These are phyloP conservation scores for Huso huso DNA, from an alignment of 2,797 vertebrate species.

Conservation along the genomic window DNA sequence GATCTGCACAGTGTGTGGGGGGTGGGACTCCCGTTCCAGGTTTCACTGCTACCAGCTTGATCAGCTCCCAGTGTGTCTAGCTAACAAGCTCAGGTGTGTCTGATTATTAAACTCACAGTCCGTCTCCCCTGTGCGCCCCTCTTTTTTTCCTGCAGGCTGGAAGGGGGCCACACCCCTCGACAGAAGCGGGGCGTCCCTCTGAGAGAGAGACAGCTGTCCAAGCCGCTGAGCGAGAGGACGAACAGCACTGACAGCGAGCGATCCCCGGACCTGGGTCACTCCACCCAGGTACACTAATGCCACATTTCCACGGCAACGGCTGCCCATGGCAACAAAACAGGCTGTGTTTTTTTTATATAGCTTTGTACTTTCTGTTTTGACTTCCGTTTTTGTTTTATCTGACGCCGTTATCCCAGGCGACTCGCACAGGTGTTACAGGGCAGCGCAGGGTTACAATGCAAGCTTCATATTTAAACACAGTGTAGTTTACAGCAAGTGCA, in stretches of 20 bases:
- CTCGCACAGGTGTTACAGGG: too few relatives aligned
- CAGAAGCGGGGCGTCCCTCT: conserved; percentile 79
- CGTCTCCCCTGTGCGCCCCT: not conserved
- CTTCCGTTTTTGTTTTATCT: not conserved
- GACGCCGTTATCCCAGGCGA: too few relatives aligned
- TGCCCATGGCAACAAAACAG: not conserved
- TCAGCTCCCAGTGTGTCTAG: too few relatives aligned
- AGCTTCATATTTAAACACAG: too few relatives aligned
- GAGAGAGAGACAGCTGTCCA: conserved; percentile 85
- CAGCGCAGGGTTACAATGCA: too few relatives aligned
- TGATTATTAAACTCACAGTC: conserved; percentile 1
- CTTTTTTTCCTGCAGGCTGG: conserved; percentile 50
- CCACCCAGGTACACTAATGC: conserved; percentile 62
- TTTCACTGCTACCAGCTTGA: too few relatives aligned
- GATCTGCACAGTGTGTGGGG: too few relatives aligned
- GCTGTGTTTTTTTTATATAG: not conserved
- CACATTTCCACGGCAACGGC: too few relatives aligned
- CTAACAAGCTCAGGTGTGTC: not conserved
- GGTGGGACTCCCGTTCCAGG: too few relatives aligned
- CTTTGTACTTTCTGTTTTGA: not conserved
- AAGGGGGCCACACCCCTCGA: conserved; percentile 70
- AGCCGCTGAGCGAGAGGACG: conserved; percentile 77
- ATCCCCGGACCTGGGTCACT: conserved; percentile 83
- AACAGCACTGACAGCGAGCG: conserved; percentile 93
- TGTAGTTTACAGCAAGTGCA: too few relatives aligned